Base-by-base conservation (phyloP, 2,797 vertebrate genomes). In the Chelon auratus region DNA sequence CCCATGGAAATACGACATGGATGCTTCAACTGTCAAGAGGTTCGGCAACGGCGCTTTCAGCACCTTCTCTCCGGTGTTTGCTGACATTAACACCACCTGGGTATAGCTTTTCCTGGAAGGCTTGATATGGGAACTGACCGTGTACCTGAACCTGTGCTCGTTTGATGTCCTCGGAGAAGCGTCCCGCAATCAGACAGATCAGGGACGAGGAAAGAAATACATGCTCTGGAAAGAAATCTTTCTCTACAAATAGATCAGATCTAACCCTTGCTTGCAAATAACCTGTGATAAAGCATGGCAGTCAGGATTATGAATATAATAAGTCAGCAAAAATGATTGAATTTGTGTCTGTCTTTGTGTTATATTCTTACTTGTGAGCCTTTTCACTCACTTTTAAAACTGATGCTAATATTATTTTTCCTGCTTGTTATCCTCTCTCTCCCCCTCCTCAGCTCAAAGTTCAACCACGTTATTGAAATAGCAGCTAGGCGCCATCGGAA, bases 1-100 rank as follows among this genome's bases (percentile, higher is more conserved):
- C 11, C 82, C 84, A 71, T 83, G 78, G 86, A 63, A 79, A 88
- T 79, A 1, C 8, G 1, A 2, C 48, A 18, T 20, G 55, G 6
- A 42, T 43, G 60, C 13, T 62, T 81, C 43, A 62, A 33, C 47
- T 65, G 30, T 63, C 81, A 13, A 17, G 81, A 79, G 89, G 74
- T 62, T 74, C 57, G 18, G 9, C 11, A 61, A 45, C 40, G 2
- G 53, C 11, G 17, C 37, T 26, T 26, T 33, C 33, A 26, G 42
- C 48, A 59, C 10, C 62, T 54, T 50, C 42, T 18, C 62, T 5
- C 30, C 26, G 26, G n/a, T 10, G 9, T 45, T 64, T 66, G 53
- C 17, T 3, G 39, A 55, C 3, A 61, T 54, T 64, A 65, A 52
- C 65, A 66, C 3, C 69, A 70, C 68, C 55, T 67, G 55, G 50